Evolutionary conservation across 1,140 invertebrate genomes (phyloP).

Genomic region (Pachypeltis micranthus): DNA sequence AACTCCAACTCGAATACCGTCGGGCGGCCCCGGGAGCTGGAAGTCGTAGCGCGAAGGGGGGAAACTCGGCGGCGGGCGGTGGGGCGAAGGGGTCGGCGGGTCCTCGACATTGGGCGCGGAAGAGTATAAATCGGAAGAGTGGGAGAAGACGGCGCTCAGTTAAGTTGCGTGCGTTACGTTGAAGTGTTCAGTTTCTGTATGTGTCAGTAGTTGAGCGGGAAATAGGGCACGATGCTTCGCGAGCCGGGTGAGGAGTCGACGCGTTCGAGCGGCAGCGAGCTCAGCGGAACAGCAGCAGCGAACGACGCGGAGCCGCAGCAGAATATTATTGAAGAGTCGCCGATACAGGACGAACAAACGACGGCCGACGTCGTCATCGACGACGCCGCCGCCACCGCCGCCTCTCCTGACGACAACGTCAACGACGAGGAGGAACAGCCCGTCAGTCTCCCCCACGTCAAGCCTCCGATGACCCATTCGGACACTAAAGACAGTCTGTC

Average conservation of each 20-base stretch:
- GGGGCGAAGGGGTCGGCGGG: conserved; percentile 1
- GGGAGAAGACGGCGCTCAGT: conserved; percentile 12
- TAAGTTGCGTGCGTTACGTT: not conserved
- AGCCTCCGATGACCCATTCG: conserved; percentile 41
- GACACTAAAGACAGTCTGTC: conserved; percentile 49
- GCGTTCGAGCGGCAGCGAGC: not conserved
- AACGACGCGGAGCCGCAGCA: too few species aligned
- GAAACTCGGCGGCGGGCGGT: not conserved
- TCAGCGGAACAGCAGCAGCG: not conserved
- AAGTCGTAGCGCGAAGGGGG: not conserved
- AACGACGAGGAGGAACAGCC: not conserved
- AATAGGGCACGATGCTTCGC: not conserved
- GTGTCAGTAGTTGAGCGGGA: not conserved
- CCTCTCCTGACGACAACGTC: too few species aligned
- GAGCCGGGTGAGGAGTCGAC: not conserved
- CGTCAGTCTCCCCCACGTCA: conserved; percentile 28
- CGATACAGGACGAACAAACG: conserved; percentile 6
- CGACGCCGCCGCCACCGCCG: not conserved
- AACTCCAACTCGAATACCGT: not conserved
- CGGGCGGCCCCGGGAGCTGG: not conserved
- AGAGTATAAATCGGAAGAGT: conserved; percentile 8
- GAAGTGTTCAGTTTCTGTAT: not conserved
- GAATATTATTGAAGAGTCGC: too few species aligned
- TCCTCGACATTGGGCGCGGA: conserved; percentile 2
- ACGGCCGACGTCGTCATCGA: not conserved